Percentiles rank a stretch among this genome's conserved stretches.
These are phyloP conservation scores for Scyliorhinus canicula DNA, from an alignment of 2,797 vertebrate genomes.

Conservation along the genomic window DNA sequence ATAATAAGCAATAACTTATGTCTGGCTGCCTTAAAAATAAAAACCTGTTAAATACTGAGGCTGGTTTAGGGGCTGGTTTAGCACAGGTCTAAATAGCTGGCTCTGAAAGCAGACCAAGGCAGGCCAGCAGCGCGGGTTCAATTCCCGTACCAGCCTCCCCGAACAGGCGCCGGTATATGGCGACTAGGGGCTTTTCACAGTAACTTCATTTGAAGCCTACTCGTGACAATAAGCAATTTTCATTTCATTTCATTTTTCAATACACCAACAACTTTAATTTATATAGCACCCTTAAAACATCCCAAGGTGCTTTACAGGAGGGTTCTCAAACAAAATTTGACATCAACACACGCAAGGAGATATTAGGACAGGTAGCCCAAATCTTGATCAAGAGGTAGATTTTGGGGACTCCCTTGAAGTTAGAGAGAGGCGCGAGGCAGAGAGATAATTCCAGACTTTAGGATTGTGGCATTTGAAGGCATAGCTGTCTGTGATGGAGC, in stretches of 20 bases:
- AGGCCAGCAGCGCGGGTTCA: too few species aligned
- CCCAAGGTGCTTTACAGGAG: neutral
- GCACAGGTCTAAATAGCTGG: too few species aligned
- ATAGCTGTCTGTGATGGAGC: neutral
- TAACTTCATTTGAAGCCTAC: too few species aligned
- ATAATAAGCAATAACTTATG: neutral
- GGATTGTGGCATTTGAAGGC: neutral
- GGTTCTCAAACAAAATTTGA: neutral
- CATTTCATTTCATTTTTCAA: too few species aligned
- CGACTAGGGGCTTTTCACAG: too few species aligned
- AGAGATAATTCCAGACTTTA: neutral
- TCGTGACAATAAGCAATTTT: too few species aligned
- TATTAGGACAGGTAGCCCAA: neutral
- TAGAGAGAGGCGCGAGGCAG: neutral
- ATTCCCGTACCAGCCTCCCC: too few species aligned
- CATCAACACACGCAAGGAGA: neutral
- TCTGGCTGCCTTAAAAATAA: neutral
- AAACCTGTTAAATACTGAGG: neutral
- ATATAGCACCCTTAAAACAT: neutral
- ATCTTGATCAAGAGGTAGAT: neutral
- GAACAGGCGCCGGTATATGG: too few species aligned
- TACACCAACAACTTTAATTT: neutral
- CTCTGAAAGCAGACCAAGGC: too few species aligned
- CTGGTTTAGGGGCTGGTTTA: too few species aligned
- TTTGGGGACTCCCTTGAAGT: neutral